Conservation (phyloP, 1,140 invertebrate species). For the Anoplolepis gracilipes region DNA sequence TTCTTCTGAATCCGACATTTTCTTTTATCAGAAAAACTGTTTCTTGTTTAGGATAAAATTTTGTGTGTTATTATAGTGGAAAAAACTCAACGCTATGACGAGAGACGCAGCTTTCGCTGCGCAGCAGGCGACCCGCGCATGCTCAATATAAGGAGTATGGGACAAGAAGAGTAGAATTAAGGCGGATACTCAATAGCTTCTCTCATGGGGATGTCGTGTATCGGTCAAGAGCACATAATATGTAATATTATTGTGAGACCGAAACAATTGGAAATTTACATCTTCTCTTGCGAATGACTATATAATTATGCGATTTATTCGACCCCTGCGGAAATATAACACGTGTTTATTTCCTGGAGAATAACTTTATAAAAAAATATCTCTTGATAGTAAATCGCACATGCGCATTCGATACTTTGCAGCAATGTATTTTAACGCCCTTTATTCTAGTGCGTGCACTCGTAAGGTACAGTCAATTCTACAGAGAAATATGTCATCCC, state of each 20-base stretch:
- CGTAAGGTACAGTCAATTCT: background rate
- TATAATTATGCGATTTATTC: background rate
- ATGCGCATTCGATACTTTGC: background rate
- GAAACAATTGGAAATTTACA: background rate
- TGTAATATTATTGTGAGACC: background rate
- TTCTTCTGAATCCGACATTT: constrained; percentile 3
- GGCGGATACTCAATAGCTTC: background rate
- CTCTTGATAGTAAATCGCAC: background rate
- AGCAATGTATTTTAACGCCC: background rate
- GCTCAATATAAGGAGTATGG: too few relatives aligned
- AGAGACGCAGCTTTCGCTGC: background rate
- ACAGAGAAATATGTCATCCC: background rate
- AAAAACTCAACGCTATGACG: background rate
- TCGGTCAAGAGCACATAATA: background rate
- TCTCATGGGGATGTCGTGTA: background rate
- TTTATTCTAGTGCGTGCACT: background rate
- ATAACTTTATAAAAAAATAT: background rate
- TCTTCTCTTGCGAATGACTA: background rate
- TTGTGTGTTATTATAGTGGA: background rate
- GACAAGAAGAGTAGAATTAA: background rate
- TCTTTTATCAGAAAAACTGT: background rate
- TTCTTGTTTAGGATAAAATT: background rate
- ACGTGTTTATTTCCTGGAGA: background rate
- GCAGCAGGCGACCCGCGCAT: background rate
- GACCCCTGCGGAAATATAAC: background rate